Evolutionary conservation across 2,888 invertebrate genomes (phyloP).

Genomic region (Netelia virgata): DNA sequence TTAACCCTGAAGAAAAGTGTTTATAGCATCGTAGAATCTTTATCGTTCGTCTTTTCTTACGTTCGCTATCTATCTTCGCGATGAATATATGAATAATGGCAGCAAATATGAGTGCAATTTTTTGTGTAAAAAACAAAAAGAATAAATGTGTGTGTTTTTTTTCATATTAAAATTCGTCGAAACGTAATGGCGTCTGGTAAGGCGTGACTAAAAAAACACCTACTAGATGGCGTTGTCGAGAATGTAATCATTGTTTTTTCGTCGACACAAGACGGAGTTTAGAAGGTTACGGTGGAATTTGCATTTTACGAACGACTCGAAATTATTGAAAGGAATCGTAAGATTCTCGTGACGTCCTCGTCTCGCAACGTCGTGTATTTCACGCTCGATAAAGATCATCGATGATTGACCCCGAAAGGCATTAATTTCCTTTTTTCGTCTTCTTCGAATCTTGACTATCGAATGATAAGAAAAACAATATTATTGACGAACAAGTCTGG

Average conservation of each 20-base stretch:
- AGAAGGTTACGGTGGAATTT: slow-evolving; percentile 41
- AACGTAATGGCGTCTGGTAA: slow-evolving; percentile 39
- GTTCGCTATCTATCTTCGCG: not conserved
- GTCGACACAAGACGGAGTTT: slow-evolving; percentile 18
- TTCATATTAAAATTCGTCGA: not conserved
- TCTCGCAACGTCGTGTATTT: slow-evolving; percentile 15
- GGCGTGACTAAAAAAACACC: slow-evolving; percentile 22
- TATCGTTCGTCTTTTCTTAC: not conserved
- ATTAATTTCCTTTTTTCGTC: not conserved
- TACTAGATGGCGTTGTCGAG: slow-evolving; percentile 15
- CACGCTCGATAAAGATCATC: not conserved
- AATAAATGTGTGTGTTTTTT: not conserved
- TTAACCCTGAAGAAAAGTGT: slow-evolving; percentile 32
- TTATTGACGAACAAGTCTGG: not conserved
- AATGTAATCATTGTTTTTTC: slow-evolving; percentile 27
- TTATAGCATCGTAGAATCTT: slow-evolving; percentile 21
- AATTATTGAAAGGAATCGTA: slow-evolving; percentile 4
- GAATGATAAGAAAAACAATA: not conserved
- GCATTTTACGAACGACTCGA: slow-evolving; percentile 30
- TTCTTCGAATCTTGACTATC: not conserved
- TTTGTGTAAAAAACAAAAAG: slow-evolving; percentile 16
- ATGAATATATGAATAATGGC: slow-evolving; percentile 31
- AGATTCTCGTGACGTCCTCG: slow-evolving; percentile 6
- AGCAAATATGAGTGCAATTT: slow-evolving; percentile 19
- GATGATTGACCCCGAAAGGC: not conserved